A percentile compares a stretch with the other conserved stretches of the same genome.
phyloP scores from a whole-genome alignment of 1,140 invertebrate species.

The Drosophila tristis region DNA sequence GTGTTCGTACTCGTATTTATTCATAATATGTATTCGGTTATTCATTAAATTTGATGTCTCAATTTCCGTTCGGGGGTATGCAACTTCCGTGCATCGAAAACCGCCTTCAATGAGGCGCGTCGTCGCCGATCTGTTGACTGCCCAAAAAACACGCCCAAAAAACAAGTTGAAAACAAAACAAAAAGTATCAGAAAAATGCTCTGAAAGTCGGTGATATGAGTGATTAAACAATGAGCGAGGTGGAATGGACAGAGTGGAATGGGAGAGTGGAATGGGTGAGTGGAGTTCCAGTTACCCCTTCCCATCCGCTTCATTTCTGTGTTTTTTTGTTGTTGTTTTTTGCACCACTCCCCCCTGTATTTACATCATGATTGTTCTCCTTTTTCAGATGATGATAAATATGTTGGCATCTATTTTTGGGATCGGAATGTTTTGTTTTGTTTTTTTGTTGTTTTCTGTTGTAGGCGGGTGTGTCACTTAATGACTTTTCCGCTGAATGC shows the following conservation, averaged over 20 bases:
- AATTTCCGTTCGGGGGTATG: conserved; percentile 60
- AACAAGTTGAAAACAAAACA: conserved; percentile 14
- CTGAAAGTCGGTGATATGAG: conserved; percentile 62
- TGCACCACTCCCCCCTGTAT: conserved; percentile 26
- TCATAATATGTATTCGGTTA: conserved; percentile 47
- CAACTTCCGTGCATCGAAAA: conserved; percentile 61
- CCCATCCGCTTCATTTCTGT: conserved; percentile 7
- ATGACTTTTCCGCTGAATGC: conserved; percentile 69
- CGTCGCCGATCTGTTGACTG: neutral
- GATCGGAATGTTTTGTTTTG: neutral
- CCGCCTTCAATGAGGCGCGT: conserved; percentile 61
- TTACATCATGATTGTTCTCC: conserved; percentile 41
- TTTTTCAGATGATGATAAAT: conserved; percentile 73
- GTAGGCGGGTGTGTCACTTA: conserved; percentile 71
- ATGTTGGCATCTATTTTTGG: conserved; percentile 66
- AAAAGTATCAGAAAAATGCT: conserved; percentile 21
- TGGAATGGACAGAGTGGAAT: no score
- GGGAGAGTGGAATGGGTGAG: no score
- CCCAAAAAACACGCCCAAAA: conserved; percentile 43
- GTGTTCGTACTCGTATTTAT: conserved; percentile 18
- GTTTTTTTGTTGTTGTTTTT: conserved; percentile 10
- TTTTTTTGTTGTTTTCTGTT: neutral
- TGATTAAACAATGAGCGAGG: conserved; percentile 62
- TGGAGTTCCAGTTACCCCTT: neutral
- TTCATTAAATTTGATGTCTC: conserved; percentile 73